Evolutionary conservation across 2,797 vertebrate species (phyloP).

Genomic region (Macroramphosus scolopax): DNA sequence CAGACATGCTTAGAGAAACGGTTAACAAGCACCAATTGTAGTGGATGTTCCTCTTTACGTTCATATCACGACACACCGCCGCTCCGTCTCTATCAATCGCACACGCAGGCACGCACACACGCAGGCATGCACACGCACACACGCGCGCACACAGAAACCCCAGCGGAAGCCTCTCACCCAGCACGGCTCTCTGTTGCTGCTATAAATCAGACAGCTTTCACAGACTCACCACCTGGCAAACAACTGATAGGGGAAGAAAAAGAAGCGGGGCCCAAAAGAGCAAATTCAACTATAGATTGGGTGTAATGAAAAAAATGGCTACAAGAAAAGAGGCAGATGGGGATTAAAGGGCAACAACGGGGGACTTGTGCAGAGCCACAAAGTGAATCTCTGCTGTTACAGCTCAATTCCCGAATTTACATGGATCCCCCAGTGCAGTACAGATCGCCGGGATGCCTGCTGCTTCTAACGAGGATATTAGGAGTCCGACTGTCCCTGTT

Average conservation of each 20-base stretch:
- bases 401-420: no score
- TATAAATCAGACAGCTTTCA: constrained; percentile 71
- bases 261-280: constrained; percentile 43
- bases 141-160: constrained; percentile 25
- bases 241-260: constrained; percentile 65
- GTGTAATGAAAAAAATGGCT: constrained; percentile 65
- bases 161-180: constrained; percentile 47
- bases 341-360: constrained; percentile 34
- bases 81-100: no score
- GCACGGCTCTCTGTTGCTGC: constrained; percentile 29
- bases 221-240: constrained; percentile 61
- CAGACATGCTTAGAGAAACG: no score
- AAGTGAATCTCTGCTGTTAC: constrained; percentile 17
- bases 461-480: no score
- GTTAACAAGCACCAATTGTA: no score
- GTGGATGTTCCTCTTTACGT: no score
- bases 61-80: no score
- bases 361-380: constrained; percentile 39
- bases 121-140: no score
- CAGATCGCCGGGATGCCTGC: no score
- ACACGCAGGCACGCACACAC: no score
- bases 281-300: constrained; percentile 59
- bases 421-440: no score
- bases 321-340: constrained; percentile 42
- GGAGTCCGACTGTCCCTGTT: no score